These are phyloP conservation scores for Melolontha melolontha DNA, from an alignment of 2,888 invertebrate genomes.

Conservation along the genomic window DNA sequence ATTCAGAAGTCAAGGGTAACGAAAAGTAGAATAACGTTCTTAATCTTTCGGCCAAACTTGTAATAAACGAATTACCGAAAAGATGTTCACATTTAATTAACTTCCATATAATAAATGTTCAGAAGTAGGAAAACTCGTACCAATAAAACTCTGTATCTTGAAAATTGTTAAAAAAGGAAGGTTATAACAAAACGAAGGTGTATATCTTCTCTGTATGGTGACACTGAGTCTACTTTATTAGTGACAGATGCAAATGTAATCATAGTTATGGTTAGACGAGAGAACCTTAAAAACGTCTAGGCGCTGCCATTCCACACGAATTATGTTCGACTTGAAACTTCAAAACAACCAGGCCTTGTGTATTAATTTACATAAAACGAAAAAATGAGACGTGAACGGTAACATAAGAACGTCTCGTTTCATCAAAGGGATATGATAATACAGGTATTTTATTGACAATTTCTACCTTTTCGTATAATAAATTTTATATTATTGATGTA, in stretches of 20 bases:
- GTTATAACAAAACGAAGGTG: constrained; percentile 15
- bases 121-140: neutral
- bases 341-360: constrained; percentile 40
- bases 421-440: constrained; percentile 21
- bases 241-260: constrained; percentile 56
- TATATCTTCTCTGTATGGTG: constrained; percentile 26
- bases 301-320: constrained; percentile 42
- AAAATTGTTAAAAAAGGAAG: constrained; percentile 20
- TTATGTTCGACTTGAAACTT: constrained; percentile 43
- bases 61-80: too few relatives aligned
- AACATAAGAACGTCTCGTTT: constrained; percentile 22
- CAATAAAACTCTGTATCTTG: constrained; percentile 12
- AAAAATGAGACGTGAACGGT: constrained; percentile 23
- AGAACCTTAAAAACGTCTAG: constrained; percentile 43
- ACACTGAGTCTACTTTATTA: constrained; percentile 49
- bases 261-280: constrained; percentile 51
- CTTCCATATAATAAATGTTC: too few relatives aligned
- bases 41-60: too few relatives aligned
- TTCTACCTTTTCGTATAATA: constrained; percentile 2
- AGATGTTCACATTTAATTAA: too few relatives aligned
- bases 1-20: too few relatives aligned
- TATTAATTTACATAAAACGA: constrained; percentile 45
- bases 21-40: too few relatives aligned
- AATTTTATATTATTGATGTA: constrained; percentile 17
- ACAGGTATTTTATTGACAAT: constrained; percentile 9